These are phyloP conservation scores for Himantopus leucocephalus DNA, from an alignment of 2,113 vertebrate species.

Conservation along the genomic window DNA sequence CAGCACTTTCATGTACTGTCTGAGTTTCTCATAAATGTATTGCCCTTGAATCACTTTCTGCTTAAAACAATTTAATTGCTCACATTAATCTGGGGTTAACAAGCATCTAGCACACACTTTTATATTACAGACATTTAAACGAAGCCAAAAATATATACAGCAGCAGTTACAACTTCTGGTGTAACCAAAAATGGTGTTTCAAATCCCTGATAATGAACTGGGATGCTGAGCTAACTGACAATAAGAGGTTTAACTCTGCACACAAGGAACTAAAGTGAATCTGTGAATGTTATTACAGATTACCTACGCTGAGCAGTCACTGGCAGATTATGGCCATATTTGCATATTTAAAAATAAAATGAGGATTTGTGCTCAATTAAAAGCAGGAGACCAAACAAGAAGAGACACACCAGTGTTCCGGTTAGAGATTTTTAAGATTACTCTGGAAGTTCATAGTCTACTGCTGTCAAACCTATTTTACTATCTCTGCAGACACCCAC, in stretches of 20 bases:
- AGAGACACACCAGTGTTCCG: neutral
- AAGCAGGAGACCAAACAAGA: neutral
- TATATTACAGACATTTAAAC: neutral
- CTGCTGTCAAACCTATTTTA: neutral
- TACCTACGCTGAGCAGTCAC: slow-evolving; percentile 14
- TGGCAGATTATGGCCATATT: slow-evolving; percentile 36
- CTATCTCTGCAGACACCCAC: neutral
- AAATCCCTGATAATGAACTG: slow-evolving; percentile 44
- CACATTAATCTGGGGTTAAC: neutral
- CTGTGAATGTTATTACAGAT: slow-evolving; percentile 38
- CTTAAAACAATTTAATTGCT: neutral
- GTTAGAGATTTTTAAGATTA: neutral
- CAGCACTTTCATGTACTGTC: neutral
- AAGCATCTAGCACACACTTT: neutral
- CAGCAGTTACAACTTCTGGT: neutral
- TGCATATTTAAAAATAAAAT: slow-evolving; percentile 50
- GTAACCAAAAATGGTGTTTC: slow-evolving; percentile 32
- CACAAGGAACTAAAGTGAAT: slow-evolving; percentile 50
- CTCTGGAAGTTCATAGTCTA: neutral
- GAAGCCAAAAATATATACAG: neutral
- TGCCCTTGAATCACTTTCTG: neutral
- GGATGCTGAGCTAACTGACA: slow-evolving; percentile 46
- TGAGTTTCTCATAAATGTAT: neutral
- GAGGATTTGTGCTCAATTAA: neutral
- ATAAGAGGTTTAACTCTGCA: slow-evolving; percentile 60